Evolutionary conservation across 1,140 invertebrate species (phyloP).

Genomic region (Cecropterus lyciades): DNA sequence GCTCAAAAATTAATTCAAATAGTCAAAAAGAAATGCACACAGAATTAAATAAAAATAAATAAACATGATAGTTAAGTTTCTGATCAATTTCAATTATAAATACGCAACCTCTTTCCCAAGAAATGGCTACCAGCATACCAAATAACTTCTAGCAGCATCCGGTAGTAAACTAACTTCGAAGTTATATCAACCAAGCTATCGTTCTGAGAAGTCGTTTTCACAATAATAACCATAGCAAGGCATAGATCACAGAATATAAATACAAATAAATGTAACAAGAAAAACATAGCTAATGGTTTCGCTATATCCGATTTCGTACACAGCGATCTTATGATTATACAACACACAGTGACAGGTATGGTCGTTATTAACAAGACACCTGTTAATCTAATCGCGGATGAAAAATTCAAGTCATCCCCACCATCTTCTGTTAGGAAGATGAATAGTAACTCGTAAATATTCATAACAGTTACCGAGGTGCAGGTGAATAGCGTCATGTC

Average conservation of each 20-base stretch:
- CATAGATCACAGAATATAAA: slow-evolving; percentile 23
- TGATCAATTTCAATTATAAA: slow-evolving; percentile 1
- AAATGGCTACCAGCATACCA: slow-evolving; percentile 18
- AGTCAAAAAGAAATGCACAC: too few relatives aligned
- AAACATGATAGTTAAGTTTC: not conserved
- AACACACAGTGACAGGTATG: slow-evolving; percentile 1
- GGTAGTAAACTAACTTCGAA: not conserved
- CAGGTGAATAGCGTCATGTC: slow-evolving; percentile 8
- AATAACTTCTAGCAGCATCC: not conserved
- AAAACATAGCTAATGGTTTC: slow-evolving; percentile 9
- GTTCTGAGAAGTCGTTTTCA: not conserved
- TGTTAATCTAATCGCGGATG: slow-evolving; percentile 11
- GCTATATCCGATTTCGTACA: slow-evolving; percentile 12
- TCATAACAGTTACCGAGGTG: not conserved
- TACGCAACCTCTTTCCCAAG: slow-evolving; percentile 8
- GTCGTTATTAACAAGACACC: slow-evolving; percentile 1
- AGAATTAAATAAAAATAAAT: too few relatives aligned
- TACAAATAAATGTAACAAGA: slow-evolving; percentile 7
- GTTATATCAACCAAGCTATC: not conserved
- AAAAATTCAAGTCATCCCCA: not conserved
- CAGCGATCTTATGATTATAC: slow-evolving; percentile 13
- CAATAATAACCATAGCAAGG: slow-evolving; percentile 4
- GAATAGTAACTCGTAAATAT: slow-evolving; percentile 5
- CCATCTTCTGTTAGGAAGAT: not conserved
- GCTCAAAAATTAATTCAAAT: too few relatives aligned